Percentiles rank a stretch among this genome's conserved stretches.
These are phyloP conservation scores for Hypselothyrea guttata DNA, from an alignment of 2,888 invertebrate genomes.

Conservation along the genomic window DNA sequence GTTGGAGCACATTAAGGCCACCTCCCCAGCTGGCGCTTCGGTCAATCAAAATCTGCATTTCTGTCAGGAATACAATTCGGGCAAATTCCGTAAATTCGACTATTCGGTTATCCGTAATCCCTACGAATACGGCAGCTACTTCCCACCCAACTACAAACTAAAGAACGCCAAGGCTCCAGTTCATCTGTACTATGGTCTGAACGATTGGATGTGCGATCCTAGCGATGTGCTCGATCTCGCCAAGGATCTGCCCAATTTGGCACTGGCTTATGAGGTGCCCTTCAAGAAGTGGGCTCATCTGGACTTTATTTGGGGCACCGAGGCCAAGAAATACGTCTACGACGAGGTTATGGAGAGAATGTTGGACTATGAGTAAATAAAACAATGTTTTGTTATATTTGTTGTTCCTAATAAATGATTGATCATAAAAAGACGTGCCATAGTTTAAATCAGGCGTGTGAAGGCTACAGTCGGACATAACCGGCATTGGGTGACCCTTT, in stretches of 20 bases:
- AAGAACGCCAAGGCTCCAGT: conserved; percentile 83
- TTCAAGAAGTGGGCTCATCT: conserved; percentile 83
- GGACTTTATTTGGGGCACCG: conserved; percentile 85
- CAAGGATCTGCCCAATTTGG: conserved; percentile 82
- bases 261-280: conserved; percentile 83
- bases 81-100: conserved; percentile 80
- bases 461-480: no score
- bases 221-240: conserved; percentile 84
- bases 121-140: conserved; percentile 81
- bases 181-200: conserved; percentile 84
- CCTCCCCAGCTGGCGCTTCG: conserved; percentile 80
- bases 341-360: conserved; percentile 77
- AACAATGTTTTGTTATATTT: conserved; percentile 7
- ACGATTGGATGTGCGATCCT: conserved; percentile 86
- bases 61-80: conserved; percentile 78
- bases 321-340: conserved; percentile 85
- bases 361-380: conserved; percentile 41
- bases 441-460: neutral
- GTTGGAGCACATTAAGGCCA: conserved; percentile 77
- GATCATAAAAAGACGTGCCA: neutral
- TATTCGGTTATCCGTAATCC: conserved; percentile 81
- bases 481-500: no score
- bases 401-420: conserved; percentile 38
- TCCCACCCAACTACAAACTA: conserved; percentile 83
- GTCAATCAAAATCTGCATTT: conserved; percentile 80